Conservation (phyloP, 1,140 invertebrate genomes). For the Thrips palmi region DNA sequence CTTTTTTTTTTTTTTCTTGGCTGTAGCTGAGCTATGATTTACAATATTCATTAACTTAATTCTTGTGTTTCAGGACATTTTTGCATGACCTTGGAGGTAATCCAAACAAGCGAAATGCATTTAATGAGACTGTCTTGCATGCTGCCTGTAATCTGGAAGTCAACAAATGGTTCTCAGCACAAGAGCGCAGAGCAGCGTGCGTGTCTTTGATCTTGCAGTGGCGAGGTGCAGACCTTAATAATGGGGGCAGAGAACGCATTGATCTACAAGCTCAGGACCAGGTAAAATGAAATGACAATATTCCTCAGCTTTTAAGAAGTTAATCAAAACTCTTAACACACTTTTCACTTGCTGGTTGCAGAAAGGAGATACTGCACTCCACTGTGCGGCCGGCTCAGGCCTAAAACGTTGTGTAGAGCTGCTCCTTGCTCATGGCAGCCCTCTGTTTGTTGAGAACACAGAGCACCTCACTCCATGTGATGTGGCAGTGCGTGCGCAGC, state of each 20-base stretch:
- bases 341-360: constrained; percentile 19
- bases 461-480: constrained; percentile 44
- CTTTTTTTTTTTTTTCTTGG: background rate
- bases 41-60: background rate
- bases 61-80: constrained; percentile 30
- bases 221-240: constrained; percentile 31
- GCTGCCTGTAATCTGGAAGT: constrained; percentile 35
- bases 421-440: constrained; percentile 36
- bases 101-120: constrained; percentile 46
- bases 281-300: constrained; percentile 22
- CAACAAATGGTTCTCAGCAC: constrained; percentile 31
- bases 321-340: background rate
- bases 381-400: constrained; percentile 42
- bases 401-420: constrained; percentile 43
- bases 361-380: constrained; percentile 46
- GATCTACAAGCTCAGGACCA: constrained; percentile 38
- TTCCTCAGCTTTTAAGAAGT: background rate
- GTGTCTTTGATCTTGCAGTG: constrained; percentile 41
- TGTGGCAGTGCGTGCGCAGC: constrained; percentile 34
- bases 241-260: constrained; percentile 35
- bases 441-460: constrained; percentile 41
- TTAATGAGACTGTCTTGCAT: constrained; percentile 44
- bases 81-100: constrained; percentile 43
- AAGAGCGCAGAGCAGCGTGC: constrained; percentile 37
- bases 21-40: background rate